Conservation (phyloP, 2,888 invertebrate genomes). For the Cerceris ruficornis region DNA sequence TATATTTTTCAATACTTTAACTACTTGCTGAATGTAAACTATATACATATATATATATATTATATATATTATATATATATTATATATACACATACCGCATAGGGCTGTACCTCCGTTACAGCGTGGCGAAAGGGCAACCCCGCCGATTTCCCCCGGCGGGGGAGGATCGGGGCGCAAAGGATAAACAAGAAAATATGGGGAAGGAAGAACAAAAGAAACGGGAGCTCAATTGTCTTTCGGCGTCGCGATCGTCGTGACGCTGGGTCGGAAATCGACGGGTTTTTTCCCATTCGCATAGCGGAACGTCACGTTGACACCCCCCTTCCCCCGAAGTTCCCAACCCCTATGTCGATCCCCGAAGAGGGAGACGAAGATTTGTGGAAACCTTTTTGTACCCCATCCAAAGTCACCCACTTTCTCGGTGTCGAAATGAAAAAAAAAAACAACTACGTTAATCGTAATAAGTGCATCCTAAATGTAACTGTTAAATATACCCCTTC, state of each 20-base stretch:
- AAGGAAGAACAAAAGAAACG: not conserved
- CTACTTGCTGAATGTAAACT: slow-evolving; percentile 80
- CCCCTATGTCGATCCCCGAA: slow-evolving; percentile 9
- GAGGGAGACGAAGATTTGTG: slow-evolving; percentile 27
- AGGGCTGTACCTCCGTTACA: slow-evolving; percentile 52
- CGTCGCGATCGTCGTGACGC: slow-evolving; percentile 3
- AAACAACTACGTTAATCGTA: slow-evolving; percentile 72
- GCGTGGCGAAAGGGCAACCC: slow-evolving; percentile 17
- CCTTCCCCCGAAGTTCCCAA: no score
- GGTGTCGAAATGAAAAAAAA: slow-evolving; percentile 61
- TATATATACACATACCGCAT: slow-evolving; percentile 63
- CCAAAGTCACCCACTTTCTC: slow-evolving; percentile 62
- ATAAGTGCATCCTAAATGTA: slow-evolving; percentile 73
- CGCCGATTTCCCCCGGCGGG: slow-evolving; percentile 21
- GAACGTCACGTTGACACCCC: slow-evolving; percentile 30
- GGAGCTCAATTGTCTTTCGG: slow-evolving; percentile 7
- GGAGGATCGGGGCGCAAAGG: slow-evolving; percentile 14
- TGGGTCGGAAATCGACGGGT: slow-evolving; percentile 38
- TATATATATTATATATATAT: slow-evolving; percentile 65
- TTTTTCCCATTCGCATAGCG: slow-evolving; percentile 16
- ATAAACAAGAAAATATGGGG: not conserved
- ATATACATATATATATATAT: slow-evolving; percentile 71
- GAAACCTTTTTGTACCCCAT: slow-evolving; percentile 73
- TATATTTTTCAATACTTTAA: slow-evolving; percentile 82
- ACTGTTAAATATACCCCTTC: slow-evolving; percentile 63